phyloP scores from a whole-genome alignment of 92 coral and sea anemone species.

The Scolanthus callimorphus region DNA sequence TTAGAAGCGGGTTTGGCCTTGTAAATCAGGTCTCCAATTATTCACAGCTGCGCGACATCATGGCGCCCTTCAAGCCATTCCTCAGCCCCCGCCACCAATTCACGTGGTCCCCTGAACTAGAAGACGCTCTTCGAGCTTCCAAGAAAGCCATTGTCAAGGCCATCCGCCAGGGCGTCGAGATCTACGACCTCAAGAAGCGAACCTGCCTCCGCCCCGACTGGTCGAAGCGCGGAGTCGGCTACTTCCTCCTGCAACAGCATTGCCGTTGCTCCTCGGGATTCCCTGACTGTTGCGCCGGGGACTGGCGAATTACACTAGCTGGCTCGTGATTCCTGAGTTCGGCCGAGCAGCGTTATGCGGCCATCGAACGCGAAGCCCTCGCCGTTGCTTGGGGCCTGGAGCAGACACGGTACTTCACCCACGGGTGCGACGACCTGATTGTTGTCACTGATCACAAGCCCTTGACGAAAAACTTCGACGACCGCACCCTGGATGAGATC shows the following conservation, averaged over 20 bases:
- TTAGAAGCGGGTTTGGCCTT: constrained; percentile 3
- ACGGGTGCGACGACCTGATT: no score
- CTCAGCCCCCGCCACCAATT: constrained; percentile 5
- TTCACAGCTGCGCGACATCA: no score
- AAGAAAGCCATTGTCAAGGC: constrained; percentile 1
- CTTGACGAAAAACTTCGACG: no score
- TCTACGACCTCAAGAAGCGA: constrained; percentile 9
- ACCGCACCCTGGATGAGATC: no score
- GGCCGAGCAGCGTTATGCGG: not conserved
- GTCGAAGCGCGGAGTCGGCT: no score
- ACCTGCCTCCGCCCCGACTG: no score
- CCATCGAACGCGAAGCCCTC: not conserved
- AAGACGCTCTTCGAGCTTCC: not conserved
- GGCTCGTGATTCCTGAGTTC: not conserved
- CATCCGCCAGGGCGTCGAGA: not conserved
- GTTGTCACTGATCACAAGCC: no score
- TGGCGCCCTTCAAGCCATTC: constrained; percentile 9
- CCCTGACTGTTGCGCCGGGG: constrained; percentile 26
- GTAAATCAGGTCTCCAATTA: no score
- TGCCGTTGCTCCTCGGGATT: constrained; percentile 24
- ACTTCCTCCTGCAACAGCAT: constrained; percentile 33
- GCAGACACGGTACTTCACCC: no score
- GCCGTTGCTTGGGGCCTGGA: constrained; percentile 1
- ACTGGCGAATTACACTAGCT: not conserved
- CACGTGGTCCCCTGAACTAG: not conserved